Evolutionary conservation across 2,113 vertebrate species (phyloP).

Genomic region (Xerus inauris): DNA sequence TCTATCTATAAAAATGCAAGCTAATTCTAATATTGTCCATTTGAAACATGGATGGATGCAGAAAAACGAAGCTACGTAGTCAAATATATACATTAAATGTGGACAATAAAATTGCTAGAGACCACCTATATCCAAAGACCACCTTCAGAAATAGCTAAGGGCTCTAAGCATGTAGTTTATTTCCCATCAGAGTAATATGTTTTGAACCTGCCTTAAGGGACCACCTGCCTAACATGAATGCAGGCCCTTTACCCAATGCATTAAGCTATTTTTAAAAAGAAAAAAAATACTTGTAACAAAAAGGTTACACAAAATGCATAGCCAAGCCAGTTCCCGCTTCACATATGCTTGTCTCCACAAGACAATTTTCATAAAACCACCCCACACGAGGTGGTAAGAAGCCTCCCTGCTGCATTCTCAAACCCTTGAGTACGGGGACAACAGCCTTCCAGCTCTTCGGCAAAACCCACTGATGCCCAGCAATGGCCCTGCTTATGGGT

Average conservation of each 20-base stretch:
- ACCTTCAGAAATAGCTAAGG: constrained; percentile 54
- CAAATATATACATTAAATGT: constrained; percentile 28
- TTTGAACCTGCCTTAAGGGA: constrained; percentile 63
- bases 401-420: neutral
- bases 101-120: constrained; percentile 59
- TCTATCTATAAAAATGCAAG: constrained; percentile 18
- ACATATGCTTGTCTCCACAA: neutral
- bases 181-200: constrained; percentile 67
- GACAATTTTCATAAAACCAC: constrained; percentile 55
- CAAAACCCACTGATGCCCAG: neutral
- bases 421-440: neutral
- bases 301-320: constrained; percentile 41
- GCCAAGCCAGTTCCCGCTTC: neutral
- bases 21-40: constrained; percentile 16
- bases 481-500: neutral
- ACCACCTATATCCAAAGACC: constrained; percentile 66
- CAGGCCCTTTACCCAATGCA: neutral
- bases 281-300: constrained; percentile 9
- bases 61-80: constrained; percentile 34
- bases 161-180: constrained; percentile 53
- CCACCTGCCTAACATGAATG: constrained; percentile 60
- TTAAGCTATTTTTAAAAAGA: constrained; percentile 28
- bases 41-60: neutral
- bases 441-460: neutral
- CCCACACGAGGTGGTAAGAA: neutral